phyloP scores from a whole-genome alignment of 2,797 vertebrate species.

The Sarcoramphus papa region DNA sequence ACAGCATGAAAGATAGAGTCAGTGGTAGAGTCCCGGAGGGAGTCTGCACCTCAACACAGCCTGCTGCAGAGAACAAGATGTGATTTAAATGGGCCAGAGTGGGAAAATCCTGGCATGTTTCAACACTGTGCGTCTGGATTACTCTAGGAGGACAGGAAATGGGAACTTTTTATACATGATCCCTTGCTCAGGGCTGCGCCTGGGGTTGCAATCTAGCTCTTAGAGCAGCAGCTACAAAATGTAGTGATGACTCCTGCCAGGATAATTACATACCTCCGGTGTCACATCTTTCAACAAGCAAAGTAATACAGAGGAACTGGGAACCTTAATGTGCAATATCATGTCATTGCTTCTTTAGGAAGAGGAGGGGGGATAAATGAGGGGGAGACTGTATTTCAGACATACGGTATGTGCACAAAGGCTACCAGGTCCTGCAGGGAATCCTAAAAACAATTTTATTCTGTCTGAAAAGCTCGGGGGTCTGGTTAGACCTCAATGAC shows the following conservation, averaged over 20 bases:
- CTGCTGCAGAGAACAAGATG: background rate
- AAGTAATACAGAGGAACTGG: background rate
- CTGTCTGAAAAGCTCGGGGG: background rate
- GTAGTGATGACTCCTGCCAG: background rate
- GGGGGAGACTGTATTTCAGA: background rate
- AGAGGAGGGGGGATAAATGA: background rate
- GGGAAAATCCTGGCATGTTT: background rate
- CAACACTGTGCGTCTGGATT: background rate
- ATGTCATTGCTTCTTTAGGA: background rate
- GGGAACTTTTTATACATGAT: background rate
- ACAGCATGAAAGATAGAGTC: background rate
- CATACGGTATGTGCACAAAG: background rate
- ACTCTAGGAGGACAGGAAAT: background rate
- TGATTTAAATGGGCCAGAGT: background rate
- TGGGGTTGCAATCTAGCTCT: background rate
- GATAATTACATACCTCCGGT: background rate
- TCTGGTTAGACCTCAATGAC: constrained; percentile 26
- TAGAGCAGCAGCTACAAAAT: background rate
- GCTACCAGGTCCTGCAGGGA: background rate
- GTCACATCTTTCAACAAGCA: background rate
- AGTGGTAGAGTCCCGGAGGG: background rate
- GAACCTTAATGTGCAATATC: background rate
- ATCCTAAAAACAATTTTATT: constrained; percentile 32
- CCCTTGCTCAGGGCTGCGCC: background rate
- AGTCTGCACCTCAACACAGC: background rate